Conservation (phyloP, 1,140 invertebrate species). For the Doryteuthis pealeii region DNA sequence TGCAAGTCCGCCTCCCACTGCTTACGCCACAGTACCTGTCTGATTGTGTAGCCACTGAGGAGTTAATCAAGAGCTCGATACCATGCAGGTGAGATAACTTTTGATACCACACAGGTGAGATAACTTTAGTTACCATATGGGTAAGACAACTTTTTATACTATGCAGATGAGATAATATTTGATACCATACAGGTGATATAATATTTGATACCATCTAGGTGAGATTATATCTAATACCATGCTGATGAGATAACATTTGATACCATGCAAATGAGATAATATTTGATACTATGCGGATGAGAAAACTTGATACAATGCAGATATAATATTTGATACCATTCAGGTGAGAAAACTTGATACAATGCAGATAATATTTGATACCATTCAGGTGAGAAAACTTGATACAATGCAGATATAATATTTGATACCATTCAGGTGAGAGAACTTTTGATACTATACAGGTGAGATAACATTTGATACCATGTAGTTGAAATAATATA, state of each 20-base stretch:
- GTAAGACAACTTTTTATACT: constrained; percentile 37
- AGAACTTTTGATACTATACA: neutral
- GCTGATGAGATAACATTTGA: constrained; percentile 41
- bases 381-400: constrained; percentile 49
- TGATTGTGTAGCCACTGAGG: constrained; percentile 81
- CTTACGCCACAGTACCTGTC: constrained; percentile 81
- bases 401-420: too few species aligned
- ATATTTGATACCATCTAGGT: too few species aligned
- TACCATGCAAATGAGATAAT: too few species aligned
- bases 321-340: constrained; percentile 55
- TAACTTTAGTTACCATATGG: constrained; percentile 44
- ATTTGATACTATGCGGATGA: constrained; percentile 56
- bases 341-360: constrained; percentile 40
- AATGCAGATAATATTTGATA: too few species aligned
- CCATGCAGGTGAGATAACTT: constrained; percentile 49
- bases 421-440: constrained; percentile 56
- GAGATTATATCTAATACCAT: too few species aligned
- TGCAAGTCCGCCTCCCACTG: constrained; percentile 77
- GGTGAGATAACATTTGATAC: too few species aligned
- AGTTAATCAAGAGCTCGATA: constrained; percentile 67
- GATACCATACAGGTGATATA: constrained; percentile 52
- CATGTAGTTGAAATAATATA: constrained; percentile 53
- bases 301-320: neutral
- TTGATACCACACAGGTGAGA: constrained; percentile 50
- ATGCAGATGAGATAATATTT: constrained; percentile 51